Evolutionary conservation across 2,113 vertebrate species (phyloP).

Genomic region (Fulica atra): DNA sequence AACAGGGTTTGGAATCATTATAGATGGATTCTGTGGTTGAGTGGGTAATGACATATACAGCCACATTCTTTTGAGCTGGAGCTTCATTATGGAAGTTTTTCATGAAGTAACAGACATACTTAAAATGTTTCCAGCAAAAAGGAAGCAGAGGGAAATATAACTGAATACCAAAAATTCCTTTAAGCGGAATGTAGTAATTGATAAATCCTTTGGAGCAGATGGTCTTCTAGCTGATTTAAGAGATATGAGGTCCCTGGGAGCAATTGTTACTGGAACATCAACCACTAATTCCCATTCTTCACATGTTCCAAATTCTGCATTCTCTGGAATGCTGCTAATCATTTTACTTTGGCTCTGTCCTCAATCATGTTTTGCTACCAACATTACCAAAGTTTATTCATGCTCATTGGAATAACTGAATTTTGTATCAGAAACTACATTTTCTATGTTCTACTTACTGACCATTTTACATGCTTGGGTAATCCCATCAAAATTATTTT

Average conservation of each 20-base stretch:
- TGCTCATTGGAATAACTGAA: neutral
- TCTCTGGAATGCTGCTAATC: slow-evolving; percentile 50
- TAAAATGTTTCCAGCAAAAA: neutral
- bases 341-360: neutral
- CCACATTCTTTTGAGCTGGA: neutral
- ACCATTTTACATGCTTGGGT: neutral
- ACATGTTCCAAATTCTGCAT: slow-evolving; percentile 25
- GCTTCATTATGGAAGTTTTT: neutral
- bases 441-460: neutral
- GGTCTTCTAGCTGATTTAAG: slow-evolving; percentile 58
- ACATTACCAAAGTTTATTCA: neutral
- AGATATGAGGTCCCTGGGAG: slow-evolving; percentile 39
- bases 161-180: neutral
- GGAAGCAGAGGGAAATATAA: neutral
- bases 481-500: neutral
- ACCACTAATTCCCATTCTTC: slow-evolving; percentile 50
- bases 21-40: neutral
- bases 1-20: neutral
- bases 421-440: neutral
- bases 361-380: slow-evolving; percentile 12
- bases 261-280: slow-evolving; percentile 51
- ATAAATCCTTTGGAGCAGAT: slow-evolving; percentile 58
- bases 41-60: neutral
- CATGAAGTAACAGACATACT: neutral
- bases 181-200: slow-evolving; percentile 9